Evolutionary conservation across 2,797 vertebrate species (phyloP), one percentile per base, ranked within the genome.

Genomic region (Poecile montanus): DNA sequence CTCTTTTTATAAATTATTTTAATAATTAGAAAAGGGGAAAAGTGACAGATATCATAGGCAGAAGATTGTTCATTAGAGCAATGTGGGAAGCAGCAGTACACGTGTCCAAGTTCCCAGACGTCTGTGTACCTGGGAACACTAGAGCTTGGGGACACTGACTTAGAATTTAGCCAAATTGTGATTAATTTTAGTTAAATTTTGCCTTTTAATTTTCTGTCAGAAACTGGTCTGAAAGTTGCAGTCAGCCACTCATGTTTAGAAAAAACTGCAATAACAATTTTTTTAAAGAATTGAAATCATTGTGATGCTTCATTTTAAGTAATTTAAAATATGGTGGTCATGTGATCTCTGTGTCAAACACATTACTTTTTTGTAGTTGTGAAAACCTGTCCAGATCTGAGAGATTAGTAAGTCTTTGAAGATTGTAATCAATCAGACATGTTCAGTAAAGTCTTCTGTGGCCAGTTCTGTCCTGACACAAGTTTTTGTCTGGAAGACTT

Each of bases 201-300:
- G 11, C 17, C 17, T 62, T 65, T 23, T 77, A 21, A 38, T 83
- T 9, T 53, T 90, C 20, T 61, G 6, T 47, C 54, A 88, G 51
- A 45, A 73, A 22, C 16, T 53, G 11, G 0, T 71, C 73, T 74
- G 27, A 72, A 88, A 84, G 9, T 57, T 77, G 53, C n/a, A 38
- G 16, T 56, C 27, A 53, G n/a, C 16, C 15, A 38, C 32, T 57
- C 3, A 3, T 48, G 26, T 72, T 89, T 68, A 56, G 50, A 54
- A 74, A 61, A 77, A 54, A 1, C 0, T 14, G 20, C 13, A 34
- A 51, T 65, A 34, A 0, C 3, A 7, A 12, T 4, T 2, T 20
- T 56, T 53, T 71, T 57, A 32, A 29, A 47, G 4, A 50, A 25
- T 42, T 76, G 25, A 82, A 81, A 38, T 60, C 18, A 36, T 72